Base-by-base conservation (phyloP, 92 coral and sea anemone species). In the Siderastrea siderea region DNA sequence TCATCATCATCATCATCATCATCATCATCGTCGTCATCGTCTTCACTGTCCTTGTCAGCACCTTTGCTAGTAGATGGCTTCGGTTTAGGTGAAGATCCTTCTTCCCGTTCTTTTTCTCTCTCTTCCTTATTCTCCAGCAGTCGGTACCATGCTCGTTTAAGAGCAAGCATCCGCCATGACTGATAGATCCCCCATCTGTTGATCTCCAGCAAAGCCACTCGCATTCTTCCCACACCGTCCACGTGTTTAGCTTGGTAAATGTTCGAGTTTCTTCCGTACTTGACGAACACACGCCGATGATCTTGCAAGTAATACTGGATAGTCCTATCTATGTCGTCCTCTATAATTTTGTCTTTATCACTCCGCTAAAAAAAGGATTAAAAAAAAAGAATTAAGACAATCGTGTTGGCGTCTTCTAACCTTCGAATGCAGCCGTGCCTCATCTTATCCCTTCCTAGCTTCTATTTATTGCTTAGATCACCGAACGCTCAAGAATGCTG, bases 151-250 rank as follows among this genome's bases (percentile, higher is more conserved):
- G 95, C 95, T 54, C 84, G 85, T 64, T 98, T 98, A 43, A 95
- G 47, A 55, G 75, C 51, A 66, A 92, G 65, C 99, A 98, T 98
- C 90, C 83, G 87, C 82, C 89, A 80, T 15, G 98, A 96, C 81
- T 96, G 98, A 68, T 98, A 98, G 10, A 98, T 71, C 3, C 99
- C 99, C 99, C 99, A 98, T 78, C 98, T 82, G 90, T 98, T 98
- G 62, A 91, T 86, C 59, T 89, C 91, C 72, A 98, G 68, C 89
- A 98, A 68, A 13, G 96, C 99, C n/a, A 91, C 76, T 12, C 98
- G 91, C 90, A 91, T 90, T 1, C 92, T 85, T 17, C 93, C 92
- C 26, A 91, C 83, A 52, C 93, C 96, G 10, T 92, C 94, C 49
- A 95, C 93, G 49, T 89, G 79, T 73, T 94, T 88, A 1, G 98